Evolutionary conservation across 1,140 invertebrate genomes (phyloP), one percentile per base, ranked within the genome.

Genomic region (Phthorimaea operculella): DNA sequence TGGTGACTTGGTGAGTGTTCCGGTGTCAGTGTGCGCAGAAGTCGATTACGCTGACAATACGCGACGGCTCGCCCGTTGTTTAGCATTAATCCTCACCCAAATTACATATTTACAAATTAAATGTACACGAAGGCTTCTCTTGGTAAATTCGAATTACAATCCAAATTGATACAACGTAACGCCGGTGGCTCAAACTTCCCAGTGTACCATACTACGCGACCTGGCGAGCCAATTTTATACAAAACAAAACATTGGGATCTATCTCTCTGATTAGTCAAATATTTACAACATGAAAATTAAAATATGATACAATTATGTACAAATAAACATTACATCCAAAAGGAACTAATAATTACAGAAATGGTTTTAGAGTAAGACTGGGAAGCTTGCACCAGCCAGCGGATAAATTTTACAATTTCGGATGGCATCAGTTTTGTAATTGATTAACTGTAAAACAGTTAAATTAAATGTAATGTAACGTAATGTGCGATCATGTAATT

Each of bases 61-160:
- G 76, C 68, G 67, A 79, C 70, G 77, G 75, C 69, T 75, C 74
- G 72, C 75, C 74, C 74, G 73, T 79, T 77, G 75, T 72, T 70
- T 68, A 79, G 74, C 76, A 76, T 74, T 73, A 70, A 80, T 79
- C 68, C 76, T 79, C 73, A 73, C 67, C 66, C 70, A 74, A 75
- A 74, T 73, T 75, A 75, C 69, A 76, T 81, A 84, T 80, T 79
- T 81, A 82, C 76, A 84, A 76, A 79, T 73, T 61, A 79, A 76
- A 82, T 72, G 63, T 72, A 80, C 69, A 74, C 63, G 65, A 72
- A 79, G 72, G 70, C 76, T 75, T 73, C 66, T 72, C 68, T 68
- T 74, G 79, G 67, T 73, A 66, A 63, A 75, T 72, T 72, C 68
- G 64, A 73, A 72, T 67, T 48, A 58, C 60, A 58, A 59, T 62